Base-by-base conservation (phyloP, 2,113 vertebrate species). In the Cettia cetti region DNA sequence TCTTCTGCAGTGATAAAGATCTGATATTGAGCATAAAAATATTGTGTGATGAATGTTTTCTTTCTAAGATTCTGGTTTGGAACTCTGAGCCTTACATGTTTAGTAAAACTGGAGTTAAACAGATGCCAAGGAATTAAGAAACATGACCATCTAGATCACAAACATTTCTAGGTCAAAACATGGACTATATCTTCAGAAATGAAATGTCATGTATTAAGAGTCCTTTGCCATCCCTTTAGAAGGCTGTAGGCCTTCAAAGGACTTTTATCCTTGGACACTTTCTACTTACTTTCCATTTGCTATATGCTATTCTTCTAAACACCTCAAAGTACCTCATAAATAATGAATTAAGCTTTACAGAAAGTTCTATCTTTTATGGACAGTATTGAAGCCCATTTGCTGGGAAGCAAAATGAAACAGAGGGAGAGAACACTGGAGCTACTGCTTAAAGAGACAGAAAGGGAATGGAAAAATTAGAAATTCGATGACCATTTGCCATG, bases 341-440 rank as follows among this genome's bases (percentile, higher is more conserved):
- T 92, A 91, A 78, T 92, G 47, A 94, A 96, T 91, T 86, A 49
- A 68, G 28, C 68, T 81, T 89, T 60, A 35, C 54, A 85, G 64
- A 82, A 89, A 47, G 13, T 24, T 82, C 64, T 64, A 0, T 68
- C 69, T 86, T 75, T 19, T 50, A 9, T 7, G 44, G 79, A 52
- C 21, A 66, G 13, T 21, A 31, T 40, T 83, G 63, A 31, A 92
- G 45, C 15, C 47, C 64, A 22, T 86, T 86, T 96, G 11, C 47
- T 20, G 33, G 63, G 30, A 11, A 82, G 14, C 45, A 47, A 92
- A 89, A 20, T 13, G 10, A 82, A 77, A 49, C 12, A 81, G 42
- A 72, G 59, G 44, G 13, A 40, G 30, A 20, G 24, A 90, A 60
- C 13, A 9, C 39, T 44, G 57, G 31, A 64, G 15, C 11, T 77